These are phyloP conservation scores for Corvus hawaiiensis DNA, from an alignment of 2,113 vertebrate species.

Conservation along the genomic window DNA sequence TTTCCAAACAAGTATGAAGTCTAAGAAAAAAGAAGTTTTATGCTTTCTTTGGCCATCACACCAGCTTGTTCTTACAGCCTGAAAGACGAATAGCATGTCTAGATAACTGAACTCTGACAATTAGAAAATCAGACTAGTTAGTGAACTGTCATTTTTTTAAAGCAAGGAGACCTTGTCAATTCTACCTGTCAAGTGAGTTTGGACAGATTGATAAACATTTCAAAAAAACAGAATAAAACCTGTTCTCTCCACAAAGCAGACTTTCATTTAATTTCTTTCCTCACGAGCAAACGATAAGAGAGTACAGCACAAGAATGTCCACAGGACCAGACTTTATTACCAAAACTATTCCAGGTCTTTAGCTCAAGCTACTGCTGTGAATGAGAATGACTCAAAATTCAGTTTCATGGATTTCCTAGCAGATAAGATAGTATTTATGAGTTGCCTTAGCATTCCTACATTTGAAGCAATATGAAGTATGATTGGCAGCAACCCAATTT, in stretches of 20 bases:
- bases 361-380: not conserved
- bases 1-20: not conserved
- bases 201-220: conserved; percentile 11
- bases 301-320: not conserved
- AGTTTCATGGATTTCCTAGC: not conserved
- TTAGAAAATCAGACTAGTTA: not conserved
- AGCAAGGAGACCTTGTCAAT: conserved; percentile 16
- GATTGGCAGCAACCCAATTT: not conserved
- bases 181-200: conserved; percentile 25
- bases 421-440: not conserved
- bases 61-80: not conserved
- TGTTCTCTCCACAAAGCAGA: not conserved
- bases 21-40: not conserved
- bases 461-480: not conserved
- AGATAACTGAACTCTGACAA: conserved; percentile 17
- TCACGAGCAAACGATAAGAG: not conserved
- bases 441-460: not conserved
- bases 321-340: not conserved
- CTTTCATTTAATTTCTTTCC: not conserved
- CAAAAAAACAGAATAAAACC: not conserved
- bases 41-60: conserved; percentile 5
- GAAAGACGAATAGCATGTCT: not conserved
- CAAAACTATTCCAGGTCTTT: not conserved
- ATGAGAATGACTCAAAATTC: not conserved
- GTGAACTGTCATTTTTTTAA: not conserved